Conservation (phyloP, 2,888 invertebrate genomes). For the Mesorhabditis sp. region DNA sequence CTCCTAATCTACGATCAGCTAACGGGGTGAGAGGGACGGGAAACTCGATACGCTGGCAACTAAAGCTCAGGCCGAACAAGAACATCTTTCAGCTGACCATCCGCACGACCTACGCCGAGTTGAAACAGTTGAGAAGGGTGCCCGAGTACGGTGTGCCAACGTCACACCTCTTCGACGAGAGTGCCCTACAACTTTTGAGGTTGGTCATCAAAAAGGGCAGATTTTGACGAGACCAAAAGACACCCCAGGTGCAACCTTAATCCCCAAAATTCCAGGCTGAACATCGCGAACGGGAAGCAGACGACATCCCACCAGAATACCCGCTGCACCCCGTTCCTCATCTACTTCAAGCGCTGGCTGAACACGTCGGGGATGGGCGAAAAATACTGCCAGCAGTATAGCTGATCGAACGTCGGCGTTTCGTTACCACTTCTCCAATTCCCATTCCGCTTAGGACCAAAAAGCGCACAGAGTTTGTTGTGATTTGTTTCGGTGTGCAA, state of each 20-base stretch:
- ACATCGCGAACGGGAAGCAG: not conserved
- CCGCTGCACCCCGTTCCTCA: not conserved
- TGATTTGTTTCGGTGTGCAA: no score
- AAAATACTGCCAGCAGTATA: conserved; percentile 6
- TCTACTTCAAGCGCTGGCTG: conserved; percentile 1
- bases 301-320: not conserved
- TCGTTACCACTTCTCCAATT: no score
- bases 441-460: no score
- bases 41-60: no score
- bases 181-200: not conserved
- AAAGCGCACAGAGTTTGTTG: no score
- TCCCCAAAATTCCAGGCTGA: not conserved
- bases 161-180: not conserved
- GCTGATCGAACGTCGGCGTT: not conserved
- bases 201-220: not conserved
- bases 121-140: not conserved
- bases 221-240: no score
- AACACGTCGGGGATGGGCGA: conserved; percentile 6
- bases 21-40: not conserved
- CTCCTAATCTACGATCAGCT: not conserved
- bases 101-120: conserved; percentile 3
- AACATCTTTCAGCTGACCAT: not conserved
- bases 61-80: no score
- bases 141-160: conserved; percentile 6
- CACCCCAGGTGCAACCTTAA: not conserved